Base-by-base conservation (phyloP, 1,140 invertebrate species). In the Pseudomyrmex flavicornis region DNA sequence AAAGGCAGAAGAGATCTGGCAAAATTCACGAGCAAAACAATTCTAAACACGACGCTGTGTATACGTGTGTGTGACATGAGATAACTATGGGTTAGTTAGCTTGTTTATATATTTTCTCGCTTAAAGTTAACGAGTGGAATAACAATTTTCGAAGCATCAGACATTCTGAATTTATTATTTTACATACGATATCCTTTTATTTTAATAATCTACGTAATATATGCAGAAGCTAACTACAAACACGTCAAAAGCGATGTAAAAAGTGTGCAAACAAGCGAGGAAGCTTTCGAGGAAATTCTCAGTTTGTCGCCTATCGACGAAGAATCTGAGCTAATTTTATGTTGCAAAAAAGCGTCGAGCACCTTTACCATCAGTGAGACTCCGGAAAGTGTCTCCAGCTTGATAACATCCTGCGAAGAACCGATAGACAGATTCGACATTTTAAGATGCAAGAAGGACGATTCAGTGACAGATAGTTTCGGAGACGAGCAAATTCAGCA, bases 221-320 rank as follows among this genome's bases (percentile, higher is more conserved):
- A 20, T 26, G 35, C 35, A 50, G 35, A 61, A 26, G 44, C 10
- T 9, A 54, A 69, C 26, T 26, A 69, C 26, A 46, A 74, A 54
- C n/a, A 50, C 46, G 9, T 46, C n/a, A 70, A 10, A 15, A 61
- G 46, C 10, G 74, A 52, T 52, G 58, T 44, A 17, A 44, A 26
- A 17, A 50, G 59, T 35, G 10, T 35, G 15, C 76, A 13, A 54
- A 70, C n/a, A 17, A 79, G 10, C 10, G 76, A 75, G 17, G 72
- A 82, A 48, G 82, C 75, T 65, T 58, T 76, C 4, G 70, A 22
- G 17, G 59, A 76, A 17, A 48, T 46, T 26, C 62, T 7, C 35
- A 69, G 15, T 8, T 69, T 89, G 58, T 84, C 88, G 8, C 85
- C 85, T 7, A 89, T 87, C 15, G 85, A 89, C 26, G 85, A 89